Conservation (phyloP, 2,113 vertebrate species). For the Echinops telfairi region DNA sequence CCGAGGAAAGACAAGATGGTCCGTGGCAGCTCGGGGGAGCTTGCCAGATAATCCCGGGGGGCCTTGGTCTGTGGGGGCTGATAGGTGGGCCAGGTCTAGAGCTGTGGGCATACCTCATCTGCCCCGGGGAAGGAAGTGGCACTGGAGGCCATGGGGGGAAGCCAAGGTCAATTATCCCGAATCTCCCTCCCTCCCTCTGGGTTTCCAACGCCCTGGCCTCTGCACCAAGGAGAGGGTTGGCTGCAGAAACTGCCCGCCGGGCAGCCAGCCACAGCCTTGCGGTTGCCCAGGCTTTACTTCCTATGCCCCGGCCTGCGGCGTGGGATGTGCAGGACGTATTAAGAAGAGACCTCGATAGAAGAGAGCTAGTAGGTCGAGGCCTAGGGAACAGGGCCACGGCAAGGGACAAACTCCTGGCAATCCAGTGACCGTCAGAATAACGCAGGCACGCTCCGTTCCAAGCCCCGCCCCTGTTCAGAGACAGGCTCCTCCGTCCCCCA, state of each 20-base stretch:
- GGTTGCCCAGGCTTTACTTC: not conserved
- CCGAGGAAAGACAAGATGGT: not conserved
- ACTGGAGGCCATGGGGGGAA: not conserved
- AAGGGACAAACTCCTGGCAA: not conserved
- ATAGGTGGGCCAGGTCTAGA: not conserved
- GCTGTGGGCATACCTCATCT: not conserved
- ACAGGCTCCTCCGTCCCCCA: not conserved
- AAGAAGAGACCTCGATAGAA: too few relatives aligned
- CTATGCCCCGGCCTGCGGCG: not conserved
- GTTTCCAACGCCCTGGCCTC: not conserved
- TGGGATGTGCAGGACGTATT: not conserved
- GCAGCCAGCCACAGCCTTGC: not conserved
- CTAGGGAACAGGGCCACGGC: fast-evolving
- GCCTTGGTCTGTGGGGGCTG: fast-evolving
- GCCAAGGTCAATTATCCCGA: not conserved
- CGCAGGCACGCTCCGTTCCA: too few relatives aligned
- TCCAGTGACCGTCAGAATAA: too few relatives aligned
- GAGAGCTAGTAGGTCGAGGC: too few relatives aligned
- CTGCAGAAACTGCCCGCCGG: not conserved
- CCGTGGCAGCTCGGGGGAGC: not conserved
- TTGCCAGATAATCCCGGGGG: not conserved
- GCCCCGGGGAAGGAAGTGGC: not conserved
- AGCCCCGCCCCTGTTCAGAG: not conserved
- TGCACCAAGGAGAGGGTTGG: not conserved
- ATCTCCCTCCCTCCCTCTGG: not conserved